Conservation (phyloP, 2,888 invertebrate genomes). For the Drosophila birchii region DNA sequence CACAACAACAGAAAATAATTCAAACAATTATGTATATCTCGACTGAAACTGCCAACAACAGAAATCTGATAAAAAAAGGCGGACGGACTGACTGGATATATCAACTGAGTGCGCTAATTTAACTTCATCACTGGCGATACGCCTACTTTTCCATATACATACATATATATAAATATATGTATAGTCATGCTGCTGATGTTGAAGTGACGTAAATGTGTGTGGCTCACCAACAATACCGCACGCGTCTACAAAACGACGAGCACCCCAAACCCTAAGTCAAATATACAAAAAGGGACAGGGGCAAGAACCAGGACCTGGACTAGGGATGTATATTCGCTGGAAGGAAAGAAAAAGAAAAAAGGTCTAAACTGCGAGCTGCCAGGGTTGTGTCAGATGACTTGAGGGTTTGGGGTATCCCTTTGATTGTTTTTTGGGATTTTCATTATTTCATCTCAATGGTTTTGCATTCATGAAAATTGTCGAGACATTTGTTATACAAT, state of each 20-base stretch:
- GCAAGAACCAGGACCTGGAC: constrained; percentile 40
- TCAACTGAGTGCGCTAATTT: constrained; percentile 55
- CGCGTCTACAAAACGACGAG: constrained; percentile 46
- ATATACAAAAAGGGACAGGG: constrained; percentile 35
- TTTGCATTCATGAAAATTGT: constrained; percentile 83
- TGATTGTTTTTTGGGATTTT: constrained; percentile 83
- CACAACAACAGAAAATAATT: neutral
- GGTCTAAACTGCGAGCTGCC: constrained; percentile 11
- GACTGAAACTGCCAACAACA: constrained; percentile 16
- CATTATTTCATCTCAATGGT: constrained; percentile 84
- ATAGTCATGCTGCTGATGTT: constrained; percentile 23
- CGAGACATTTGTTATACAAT: constrained; percentile 81
- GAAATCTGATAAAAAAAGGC: constrained; percentile 21
- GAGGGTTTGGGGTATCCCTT: constrained; percentile 64
- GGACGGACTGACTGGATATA: constrained; percentile 11
- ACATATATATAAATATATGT: neutral
- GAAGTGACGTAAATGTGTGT: constrained; percentile 62
- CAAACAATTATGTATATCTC: neutral
- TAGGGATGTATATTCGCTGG: constrained; percentile 27
- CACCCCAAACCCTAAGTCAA: constrained; percentile 46
- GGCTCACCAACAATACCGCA: constrained; percentile 70
- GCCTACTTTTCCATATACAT: constrained; percentile 55
- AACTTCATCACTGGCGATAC: constrained; percentile 66
- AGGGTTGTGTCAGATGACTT: constrained; percentile 22
- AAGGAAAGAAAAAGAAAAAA: constrained; percentile 29